Base-by-base conservation (phyloP, 2,888 invertebrate genomes). In the Myopa testacea region DNA sequence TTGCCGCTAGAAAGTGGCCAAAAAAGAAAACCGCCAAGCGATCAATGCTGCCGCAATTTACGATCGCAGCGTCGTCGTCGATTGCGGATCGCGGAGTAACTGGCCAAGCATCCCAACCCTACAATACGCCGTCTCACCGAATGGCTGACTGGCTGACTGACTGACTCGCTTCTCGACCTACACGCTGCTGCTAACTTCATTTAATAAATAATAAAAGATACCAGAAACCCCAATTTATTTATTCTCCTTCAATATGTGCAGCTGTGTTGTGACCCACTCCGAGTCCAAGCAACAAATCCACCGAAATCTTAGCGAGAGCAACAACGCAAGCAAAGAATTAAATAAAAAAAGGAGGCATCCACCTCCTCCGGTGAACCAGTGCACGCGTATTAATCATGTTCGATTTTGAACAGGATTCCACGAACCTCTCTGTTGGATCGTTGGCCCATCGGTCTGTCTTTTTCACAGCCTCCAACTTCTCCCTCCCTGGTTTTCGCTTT, bases 241-340 rank as follows among this genome's bases (percentile, higher is more conserved):
- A 10, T 65, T 26, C 70, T 45, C 55, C 19, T 45, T 19, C 52
- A 73, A 62, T 73, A 52, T 19, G 62, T 77, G 77, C 82, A 82
- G 82, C 82, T 82, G 82, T 80, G 65, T 37, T 37, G 81, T 82
- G 82, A 82, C 82, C 82, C 80, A 81, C 82, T 81, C 79, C 79
- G 77, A 80, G 75, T 37, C 65, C 38, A 38, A 65, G 26, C 38
- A 65, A 38, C 37, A 65, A 65, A 34, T 37, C 12, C 16, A 38
- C 12, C 38, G 58, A 12, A n/a, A 26, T 4, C 60, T 19, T 26
- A 37, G 65, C 37, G 37, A 37, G 65, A 7, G 65, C 65, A 55
- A 55, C 37, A 63, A 34, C 14, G 14, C 3, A 1, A 38, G 4
- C 10, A 65, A 34, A 65, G 34, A 65, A 38, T 12, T 38, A 34